phyloP scores from a whole-genome alignment of 2,113 vertebrate species.

The Bungarus multicinctus region DNA sequence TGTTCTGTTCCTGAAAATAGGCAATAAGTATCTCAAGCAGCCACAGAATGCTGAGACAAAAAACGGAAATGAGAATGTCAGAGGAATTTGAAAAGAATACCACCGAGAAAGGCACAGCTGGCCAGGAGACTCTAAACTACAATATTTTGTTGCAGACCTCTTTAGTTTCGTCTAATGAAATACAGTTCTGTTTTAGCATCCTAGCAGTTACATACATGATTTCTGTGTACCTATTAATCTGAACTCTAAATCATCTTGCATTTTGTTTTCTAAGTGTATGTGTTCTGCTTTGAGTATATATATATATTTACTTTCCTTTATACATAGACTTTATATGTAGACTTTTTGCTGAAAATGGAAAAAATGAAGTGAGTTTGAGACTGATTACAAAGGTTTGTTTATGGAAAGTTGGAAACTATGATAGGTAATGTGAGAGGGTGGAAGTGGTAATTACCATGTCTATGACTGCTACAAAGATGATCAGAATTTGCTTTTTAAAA shows the following conservation, averaged over 20 bases:
- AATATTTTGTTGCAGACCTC: neutral
- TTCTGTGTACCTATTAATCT: conserved; percentile 26
- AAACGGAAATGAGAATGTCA: neutral
- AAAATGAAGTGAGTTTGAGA: neutral
- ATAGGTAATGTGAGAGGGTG: neutral
- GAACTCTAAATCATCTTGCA: conserved; percentile 46
- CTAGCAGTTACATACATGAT: conserved; percentile 2
- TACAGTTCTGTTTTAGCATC: neutral
- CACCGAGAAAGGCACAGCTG: neutral
- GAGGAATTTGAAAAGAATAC: neutral
- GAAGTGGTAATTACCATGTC: neutral
- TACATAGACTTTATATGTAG: neutral
- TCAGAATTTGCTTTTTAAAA: neutral
- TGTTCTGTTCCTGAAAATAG: neutral
- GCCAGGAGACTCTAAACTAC: neutral
- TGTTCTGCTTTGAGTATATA: conserved; percentile 9
- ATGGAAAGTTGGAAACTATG: neutral
- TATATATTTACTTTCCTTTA: neutral
- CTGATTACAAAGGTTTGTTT: neutral
- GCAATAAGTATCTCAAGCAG: neutral
- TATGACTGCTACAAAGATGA: neutral
- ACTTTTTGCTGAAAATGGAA: neutral
- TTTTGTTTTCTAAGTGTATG: conserved; percentile 16
- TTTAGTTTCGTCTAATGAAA: neutral
- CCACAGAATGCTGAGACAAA: neutral